Conservation (phyloP, 2,888 invertebrate species). For the Erebia ligea region DNA sequence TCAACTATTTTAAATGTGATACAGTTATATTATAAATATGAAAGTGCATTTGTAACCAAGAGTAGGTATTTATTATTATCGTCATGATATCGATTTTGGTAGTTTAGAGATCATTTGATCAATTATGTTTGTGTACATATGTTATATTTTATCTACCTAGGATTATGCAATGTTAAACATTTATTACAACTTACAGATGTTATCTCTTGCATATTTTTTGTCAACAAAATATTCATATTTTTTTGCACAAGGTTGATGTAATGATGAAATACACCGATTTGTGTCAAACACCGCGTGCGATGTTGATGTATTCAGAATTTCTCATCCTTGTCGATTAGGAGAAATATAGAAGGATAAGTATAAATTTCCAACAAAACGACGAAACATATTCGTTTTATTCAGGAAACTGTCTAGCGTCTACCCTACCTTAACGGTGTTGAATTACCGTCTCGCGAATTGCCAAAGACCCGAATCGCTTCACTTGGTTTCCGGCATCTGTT, state of each 20-base stretch:
- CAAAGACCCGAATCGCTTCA: too few relatives aligned
- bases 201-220: slow-evolving; percentile 17
- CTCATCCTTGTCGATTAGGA: not conserved
- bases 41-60: not conserved
- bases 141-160: not conserved
- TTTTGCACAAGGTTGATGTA: not conserved
- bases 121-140: not conserved
- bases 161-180: slow-evolving; percentile 23
- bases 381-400: not conserved
- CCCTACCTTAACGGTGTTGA: too few relatives aligned
- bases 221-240: slow-evolving; percentile 1
- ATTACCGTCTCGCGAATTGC: too few relatives aligned
- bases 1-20: too few relatives aligned
- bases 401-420: too few relatives aligned
- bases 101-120: not conserved
- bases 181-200: slow-evolving; percentile 18
- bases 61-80: not conserved
- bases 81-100: not conserved
- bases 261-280: slow-evolving; percentile 1
- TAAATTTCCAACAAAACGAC: not conserved
- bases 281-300: not conserved
- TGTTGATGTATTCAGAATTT: not conserved
- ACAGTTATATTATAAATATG: too few relatives aligned
- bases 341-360: too few relatives aligned
- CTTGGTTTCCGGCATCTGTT: not conserved